Evolutionary conservation across 2,113 vertebrate species (phyloP).

Genomic region (Microcebus ravelobensis): DNA sequence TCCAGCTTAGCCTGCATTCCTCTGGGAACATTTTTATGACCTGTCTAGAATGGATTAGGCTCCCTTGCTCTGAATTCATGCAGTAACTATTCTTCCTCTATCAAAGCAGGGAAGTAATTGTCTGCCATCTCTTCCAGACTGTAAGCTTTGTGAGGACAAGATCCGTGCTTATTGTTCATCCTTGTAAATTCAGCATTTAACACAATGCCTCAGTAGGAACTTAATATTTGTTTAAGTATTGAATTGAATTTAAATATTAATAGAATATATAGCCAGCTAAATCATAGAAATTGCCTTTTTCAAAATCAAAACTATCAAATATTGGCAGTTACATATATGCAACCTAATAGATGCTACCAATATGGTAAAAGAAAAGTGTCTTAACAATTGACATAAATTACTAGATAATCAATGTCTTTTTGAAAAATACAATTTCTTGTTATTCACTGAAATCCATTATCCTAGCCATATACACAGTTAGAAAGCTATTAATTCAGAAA

Average conservation of each 20-base stretch:
- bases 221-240: background rate
- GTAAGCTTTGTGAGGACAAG: background rate
- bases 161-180: background rate
- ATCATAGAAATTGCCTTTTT: background rate
- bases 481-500: slow-evolving; percentile 47
- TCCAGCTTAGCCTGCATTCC: background rate
- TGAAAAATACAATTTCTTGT: background rate
- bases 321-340: background rate
- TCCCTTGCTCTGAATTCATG: background rate
- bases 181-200: background rate
- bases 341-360: background rate
- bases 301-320: background rate
- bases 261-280: background rate
- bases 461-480: background rate
- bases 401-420: background rate
- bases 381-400: background rate
- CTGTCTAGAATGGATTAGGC: background rate
- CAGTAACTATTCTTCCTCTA: background rate
- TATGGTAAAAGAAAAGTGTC: background rate
- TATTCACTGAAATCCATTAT: slow-evolving; percentile 47
- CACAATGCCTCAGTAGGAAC: background rate
- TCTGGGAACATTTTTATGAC: background rate
- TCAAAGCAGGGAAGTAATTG: background rate
- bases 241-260: background rate
- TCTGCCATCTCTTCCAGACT: background rate